Evolutionary conservation across 2,888 invertebrate genomes (phyloP), one percentile per base, ranked within the genome.

Genomic region (Pandemis heparana): DNA sequence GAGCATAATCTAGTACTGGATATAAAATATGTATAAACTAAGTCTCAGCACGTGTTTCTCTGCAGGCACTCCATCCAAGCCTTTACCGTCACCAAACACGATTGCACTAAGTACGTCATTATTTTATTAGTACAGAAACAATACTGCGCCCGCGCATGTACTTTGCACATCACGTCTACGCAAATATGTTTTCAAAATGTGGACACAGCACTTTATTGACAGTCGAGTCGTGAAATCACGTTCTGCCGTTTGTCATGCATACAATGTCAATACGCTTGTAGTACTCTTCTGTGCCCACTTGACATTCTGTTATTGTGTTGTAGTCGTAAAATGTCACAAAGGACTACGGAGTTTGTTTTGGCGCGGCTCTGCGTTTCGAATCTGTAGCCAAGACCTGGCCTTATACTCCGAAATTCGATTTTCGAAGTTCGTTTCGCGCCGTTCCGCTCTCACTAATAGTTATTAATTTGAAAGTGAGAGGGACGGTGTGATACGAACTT

Each of bases 111-210:
- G 65, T 71, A 66, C 65, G 65, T 71, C 71, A 66, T 61, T 71
- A 71, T 70, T 66, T 66, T 71, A 71, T 43, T 60, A 51, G 48
- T 10, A 18, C 18, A 59, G 46, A 18, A 43, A 46, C 63, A 71
- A 71, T 56, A 59, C 32, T 23, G 23, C 23, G 56, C 56, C n/a
- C 14, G 48, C 48, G 48, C 48, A 18, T 71, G 65, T 60, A 51
- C 71, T 60, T 64, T 39, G 18, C 51, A 63, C 67, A 62, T 62
- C 72, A 72, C 67, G 72, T 62, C 53, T 61, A 61, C 7, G 67
- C 7, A 67, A 63, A 68, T 63, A 46, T 56, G 67, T 63, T 56
- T 53, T 53, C 23, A 39, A 60, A 56, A 62, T 56, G 72, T 63
- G 46, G 72, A 67, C 72, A 68, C 62, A 67, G 70, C 56, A n/a